A percentile compares a stretch with the other conserved stretches of the same genome.
Conservation (phyloP, 1,140 invertebrate genomes). For the Papilio machaon region DNA sequence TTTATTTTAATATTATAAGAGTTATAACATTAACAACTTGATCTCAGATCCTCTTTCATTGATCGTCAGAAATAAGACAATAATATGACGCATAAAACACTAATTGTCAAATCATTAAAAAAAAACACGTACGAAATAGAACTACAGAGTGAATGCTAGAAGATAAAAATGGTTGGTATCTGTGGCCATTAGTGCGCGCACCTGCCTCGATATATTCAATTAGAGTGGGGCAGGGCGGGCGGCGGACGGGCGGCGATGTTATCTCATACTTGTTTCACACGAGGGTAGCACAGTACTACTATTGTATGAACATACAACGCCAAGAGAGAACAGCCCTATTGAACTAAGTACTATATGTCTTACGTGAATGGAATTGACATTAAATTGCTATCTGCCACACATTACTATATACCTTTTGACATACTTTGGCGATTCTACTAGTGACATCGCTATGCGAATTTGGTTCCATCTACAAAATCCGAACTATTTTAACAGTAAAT, state of each 20-base stretch:
- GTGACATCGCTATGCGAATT: too few species aligned
- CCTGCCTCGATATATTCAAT: conserved; percentile 59
- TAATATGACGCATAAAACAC: neutral
- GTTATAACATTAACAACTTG: too few species aligned
- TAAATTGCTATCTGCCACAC: too few species aligned
- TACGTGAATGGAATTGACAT: too few species aligned
- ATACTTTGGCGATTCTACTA: too few species aligned
- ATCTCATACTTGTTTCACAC: conserved; percentile 38
- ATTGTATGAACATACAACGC: neutral
- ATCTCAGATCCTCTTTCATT: neutral
- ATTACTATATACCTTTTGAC: too few species aligned
- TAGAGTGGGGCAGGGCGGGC: conserved; percentile 50
- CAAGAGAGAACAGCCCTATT: neutral
- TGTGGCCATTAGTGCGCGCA: conserved; percentile 50
- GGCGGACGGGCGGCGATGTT: conserved; percentile 46
- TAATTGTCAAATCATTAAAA: conserved; percentile 6
- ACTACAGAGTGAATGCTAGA: conserved; percentile 8
- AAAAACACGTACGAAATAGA: conserved; percentile 2
- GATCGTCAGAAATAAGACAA: neutral
- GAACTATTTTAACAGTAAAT: too few species aligned
- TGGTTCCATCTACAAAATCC: too few species aligned
- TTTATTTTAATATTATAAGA: too few species aligned
- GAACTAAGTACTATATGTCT: too few species aligned
- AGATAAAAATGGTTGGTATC: conserved; percentile 43
- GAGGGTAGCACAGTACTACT: conserved; percentile 21